Conservation (phyloP, 92 coral and sea anemone species). For the Paramuricea clavata region DNA sequence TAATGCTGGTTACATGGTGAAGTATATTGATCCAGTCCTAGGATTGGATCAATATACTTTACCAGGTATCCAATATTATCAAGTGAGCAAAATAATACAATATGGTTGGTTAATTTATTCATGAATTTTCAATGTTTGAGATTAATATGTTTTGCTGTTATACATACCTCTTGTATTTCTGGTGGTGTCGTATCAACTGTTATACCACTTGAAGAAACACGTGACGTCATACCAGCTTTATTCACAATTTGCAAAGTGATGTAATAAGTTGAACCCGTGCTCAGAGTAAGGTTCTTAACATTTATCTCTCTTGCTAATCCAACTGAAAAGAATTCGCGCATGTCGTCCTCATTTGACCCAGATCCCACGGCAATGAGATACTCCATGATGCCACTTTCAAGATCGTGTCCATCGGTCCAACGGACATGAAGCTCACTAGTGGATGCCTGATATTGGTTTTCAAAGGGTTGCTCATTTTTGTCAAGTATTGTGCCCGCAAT, state of each 20-base stretch:
- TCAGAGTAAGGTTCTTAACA: conserved; percentile 74
- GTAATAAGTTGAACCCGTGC: conserved; percentile 68
- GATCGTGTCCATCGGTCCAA: conserved; percentile 80
- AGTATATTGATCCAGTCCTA: too few species aligned
- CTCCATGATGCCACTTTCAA: conserved; percentile 89
- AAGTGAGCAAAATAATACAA: too few species aligned
- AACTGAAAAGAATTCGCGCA: conserved; percentile 68
- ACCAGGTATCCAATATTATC: too few species aligned
- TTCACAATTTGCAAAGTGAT: conserved; percentile 29
- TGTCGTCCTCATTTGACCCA: conserved; percentile 79
- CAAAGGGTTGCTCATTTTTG: conserved; percentile 60
- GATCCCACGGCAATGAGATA: conserved; percentile 90
- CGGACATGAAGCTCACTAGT: conserved; percentile 56
- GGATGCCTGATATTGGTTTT: conserved; percentile 72
- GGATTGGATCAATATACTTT: too few species aligned
- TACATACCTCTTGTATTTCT: conserved; percentile 14
- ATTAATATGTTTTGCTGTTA: neutral
- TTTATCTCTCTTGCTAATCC: conserved; percentile 68
- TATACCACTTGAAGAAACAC: conserved; percentile 31
- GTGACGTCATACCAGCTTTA: conserved; percentile 33
- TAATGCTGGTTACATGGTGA: too few species aligned
- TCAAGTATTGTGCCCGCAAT: conserved; percentile 67
- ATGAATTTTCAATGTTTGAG: too few species aligned
- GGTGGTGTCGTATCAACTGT: conserved; percentile 39
- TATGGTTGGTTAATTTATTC: too few species aligned